A percentile compares a stretch with the other conserved stretches of the same genome.
phyloP scores from a whole-genome alignment of 37 sponge, comb jelly and placozoan genomes.

The Hormiphora californensis region DNA sequence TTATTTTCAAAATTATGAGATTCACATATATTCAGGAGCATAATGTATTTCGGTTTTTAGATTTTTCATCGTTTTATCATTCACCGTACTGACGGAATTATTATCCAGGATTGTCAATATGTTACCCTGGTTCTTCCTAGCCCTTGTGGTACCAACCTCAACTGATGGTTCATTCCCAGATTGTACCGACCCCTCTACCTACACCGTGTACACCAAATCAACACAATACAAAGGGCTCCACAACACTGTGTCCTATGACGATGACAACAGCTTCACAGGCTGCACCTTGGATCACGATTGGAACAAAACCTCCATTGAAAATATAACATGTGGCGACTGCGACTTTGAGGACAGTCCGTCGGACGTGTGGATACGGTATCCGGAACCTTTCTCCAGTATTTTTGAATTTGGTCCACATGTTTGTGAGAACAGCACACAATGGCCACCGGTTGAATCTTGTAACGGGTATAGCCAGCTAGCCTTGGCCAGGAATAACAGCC shows the following conservation, averaged over 20 bases:
- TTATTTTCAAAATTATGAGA: too few species aligned
- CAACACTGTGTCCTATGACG: background rate
- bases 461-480: background rate
- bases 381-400: too few species aligned
- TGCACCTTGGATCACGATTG: background rate
- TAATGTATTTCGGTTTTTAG: too few species aligned
- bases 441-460: background rate
- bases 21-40: too few species aligned
- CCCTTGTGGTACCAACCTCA: background rate
- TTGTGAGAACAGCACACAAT: background rate
- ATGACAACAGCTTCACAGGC: background rate
- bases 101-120: too few species aligned
- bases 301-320: too few species aligned
- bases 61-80: too few species aligned
- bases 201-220: background rate
- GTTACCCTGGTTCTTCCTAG: too few species aligned
- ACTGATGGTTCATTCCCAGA: background rate
- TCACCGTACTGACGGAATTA: background rate
- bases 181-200: slow-evolving; percentile 18
- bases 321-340: slow-evolving; percentile 41
- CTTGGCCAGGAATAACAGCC: background rate
- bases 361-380: too few species aligned
- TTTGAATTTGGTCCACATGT: too few species aligned
- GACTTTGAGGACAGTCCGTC: too few species aligned
- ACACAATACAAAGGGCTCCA: slow-evolving; percentile 4